Evolutionary conservation across 2,888 invertebrate genomes (phyloP), one percentile per base, ranked within the genome.

Genomic region (Elegia similella): DNA sequence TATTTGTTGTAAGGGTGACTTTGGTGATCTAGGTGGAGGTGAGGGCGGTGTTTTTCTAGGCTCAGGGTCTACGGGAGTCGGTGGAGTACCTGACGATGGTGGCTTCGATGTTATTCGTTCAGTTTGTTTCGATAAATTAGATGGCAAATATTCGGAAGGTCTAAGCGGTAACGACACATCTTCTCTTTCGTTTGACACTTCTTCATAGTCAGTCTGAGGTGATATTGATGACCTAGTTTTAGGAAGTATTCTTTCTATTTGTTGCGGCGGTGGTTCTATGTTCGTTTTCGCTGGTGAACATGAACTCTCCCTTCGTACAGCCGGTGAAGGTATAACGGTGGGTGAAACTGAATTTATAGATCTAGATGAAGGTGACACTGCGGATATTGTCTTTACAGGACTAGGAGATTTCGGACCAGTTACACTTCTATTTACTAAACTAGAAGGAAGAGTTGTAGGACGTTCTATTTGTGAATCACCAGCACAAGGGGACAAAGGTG

Each of bases 401-500:
- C 90, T 90, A 80, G 87, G 81, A 62, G 88, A 83, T 77, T 87
- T 88, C 61, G 80, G 75, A 72, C 73, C 75, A 67, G 86, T 72
- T 70, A 78, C 70, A 75, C 79, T 77, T 72, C 87, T 78, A 75
- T 72, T 84, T 61, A 82, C 76, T 77, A 90, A 78, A 58, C 81
- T 75, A 65, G 85, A 75, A 58, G 90, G 90, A 63, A 91, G 82
- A 56, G 84, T 88, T 59, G 79, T 80, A 59, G 92, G 82, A 67
- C 92, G 79, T 75, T 92, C 80, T 61, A 76, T 65, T 69, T 84
- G 79, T 59, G 91, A 90, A 71, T 94, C 94, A 55, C 94, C 93
- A 52, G 94, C 93, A 67, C 94, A 93, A 6, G 91, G 91, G 12
- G 91, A 91, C 59, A 92, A 80, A 7, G 92, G 92, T 43, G 92